Percentiles rank a stretch among this genome's conserved stretches.
phyloP scores from a whole-genome alignment of 2,888 invertebrate species.

The Liodrosophila aerea region DNA sequence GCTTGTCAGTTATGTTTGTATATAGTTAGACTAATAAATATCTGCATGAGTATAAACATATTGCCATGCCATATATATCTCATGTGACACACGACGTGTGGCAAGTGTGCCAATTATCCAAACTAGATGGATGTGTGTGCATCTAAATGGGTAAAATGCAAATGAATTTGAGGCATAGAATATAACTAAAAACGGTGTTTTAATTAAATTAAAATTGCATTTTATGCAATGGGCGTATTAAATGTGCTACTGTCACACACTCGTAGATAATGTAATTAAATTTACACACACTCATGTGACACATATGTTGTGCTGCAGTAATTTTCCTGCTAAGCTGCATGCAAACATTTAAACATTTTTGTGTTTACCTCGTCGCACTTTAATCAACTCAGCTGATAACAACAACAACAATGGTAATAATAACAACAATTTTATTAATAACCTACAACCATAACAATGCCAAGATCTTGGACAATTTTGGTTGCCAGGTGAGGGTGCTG shows the following conservation, averaged over 20 bases:
- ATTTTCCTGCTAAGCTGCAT: conserved; percentile 26
- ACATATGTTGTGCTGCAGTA: not conserved
- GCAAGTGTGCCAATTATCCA: conserved; percentile 22
- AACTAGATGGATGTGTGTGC: not conserved
- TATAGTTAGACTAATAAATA: conserved; percentile 4
- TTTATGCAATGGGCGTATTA: conserved; percentile 26
- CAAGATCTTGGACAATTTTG: conserved; percentile 44
- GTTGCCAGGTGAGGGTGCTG: conserved; percentile 10
- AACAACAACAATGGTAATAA: conserved; percentile 7
- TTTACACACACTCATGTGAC: conserved; percentile 13
- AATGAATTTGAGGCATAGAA: conserved; percentile 13
- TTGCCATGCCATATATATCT: conserved; percentile 13
- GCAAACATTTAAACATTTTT: conserved; percentile 33
- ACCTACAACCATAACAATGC: conserved; percentile 11
- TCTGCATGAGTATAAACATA: no score
- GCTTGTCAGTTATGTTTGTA: conserved; percentile 5
- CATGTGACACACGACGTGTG: conserved; percentile 9
- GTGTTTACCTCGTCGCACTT: conserved; percentile 29
- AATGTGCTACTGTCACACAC: conserved; percentile 10
- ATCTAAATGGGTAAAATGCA: conserved; percentile 19
- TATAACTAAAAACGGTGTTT: conserved; percentile 24
- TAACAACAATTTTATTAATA: conserved; percentile 9
- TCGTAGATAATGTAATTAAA: conserved; percentile 27
- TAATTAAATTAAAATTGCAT: conserved; percentile 50
- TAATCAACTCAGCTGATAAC: conserved; percentile 59